A percentile compares a stretch with the other conserved stretches of the same genome.
Evolutionary conservation across 1,140 invertebrate species (phyloP).

Genomic region (Leptinotarsa lineolata): DNA sequence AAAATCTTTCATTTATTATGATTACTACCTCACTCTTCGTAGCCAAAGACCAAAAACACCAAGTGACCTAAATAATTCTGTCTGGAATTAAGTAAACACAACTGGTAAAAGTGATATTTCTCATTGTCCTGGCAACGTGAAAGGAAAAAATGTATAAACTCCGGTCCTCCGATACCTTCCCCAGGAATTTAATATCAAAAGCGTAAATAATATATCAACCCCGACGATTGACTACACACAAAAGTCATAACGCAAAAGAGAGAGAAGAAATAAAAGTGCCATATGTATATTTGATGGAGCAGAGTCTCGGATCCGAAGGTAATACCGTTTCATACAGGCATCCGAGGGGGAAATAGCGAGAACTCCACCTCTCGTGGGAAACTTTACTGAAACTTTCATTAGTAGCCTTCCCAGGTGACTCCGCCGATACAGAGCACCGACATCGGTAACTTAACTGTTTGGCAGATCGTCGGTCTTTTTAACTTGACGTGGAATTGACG

Average conservation of each 20-base stretch:
- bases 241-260: slow-evolving; percentile 16
- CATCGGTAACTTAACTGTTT: slow-evolving; percentile 15
- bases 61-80: too few relatives aligned
- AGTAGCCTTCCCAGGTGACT: slow-evolving; percentile 1
- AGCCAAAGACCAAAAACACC: too few relatives aligned
- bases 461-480: slow-evolving; percentile 26
- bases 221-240: slow-evolving; percentile 15
- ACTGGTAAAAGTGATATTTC: too few relatives aligned
- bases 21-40: too few relatives aligned
- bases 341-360: slow-evolving; percentile 13
- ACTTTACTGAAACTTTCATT: slow-evolving; percentile 27
- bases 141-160: too few relatives aligned
- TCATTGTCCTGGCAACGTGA: too few relatives aligned
- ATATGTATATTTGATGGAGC: slow-evolving; percentile 21
- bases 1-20: too few relatives aligned
- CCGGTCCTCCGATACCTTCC: background rate
- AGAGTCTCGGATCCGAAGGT: background rate
- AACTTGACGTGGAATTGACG: slow-evolving; percentile 23
- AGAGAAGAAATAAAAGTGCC: slow-evolving; percentile 9
- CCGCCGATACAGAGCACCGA: slow-evolving; percentile 1
- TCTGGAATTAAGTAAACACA: too few relatives aligned
- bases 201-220: slow-evolving; percentile 17
- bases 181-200: background rate
- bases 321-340: slow-evolving; percentile 9
- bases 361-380: slow-evolving; percentile 18